Evolutionary conservation across 2,113 vertebrate genomes (phyloP), one percentile per base, ranked within the genome.

Genomic region (Pagrus major): DNA sequence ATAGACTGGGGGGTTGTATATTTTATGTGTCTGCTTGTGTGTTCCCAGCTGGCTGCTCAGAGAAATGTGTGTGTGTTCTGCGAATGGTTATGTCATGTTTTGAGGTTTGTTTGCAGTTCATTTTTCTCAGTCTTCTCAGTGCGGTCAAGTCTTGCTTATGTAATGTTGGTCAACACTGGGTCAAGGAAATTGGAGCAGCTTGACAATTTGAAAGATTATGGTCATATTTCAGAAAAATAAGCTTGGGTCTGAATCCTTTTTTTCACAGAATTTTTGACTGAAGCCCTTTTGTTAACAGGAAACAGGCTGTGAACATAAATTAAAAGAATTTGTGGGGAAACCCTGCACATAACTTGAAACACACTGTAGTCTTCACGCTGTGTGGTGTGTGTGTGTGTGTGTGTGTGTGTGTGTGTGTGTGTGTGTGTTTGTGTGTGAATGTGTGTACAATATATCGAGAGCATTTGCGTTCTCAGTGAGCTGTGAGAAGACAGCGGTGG

Each of bases 401-500:
- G 66, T 80, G 78, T 63, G 29, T 31, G 37, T 70, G 27, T n/a
- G n/a, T n/a, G 33, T 71, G 58, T 64, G 35, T 42, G 60, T 8
- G 29, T 6, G 29, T 55, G 55, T 51, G 47, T 58, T 25, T 51
- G 66, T 80, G 78, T 63, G 29, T 31, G 37, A 66, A 33, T n/a
- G n/a, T n/a, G n/a, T n/a, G n/a, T n/a, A 25, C 37, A 41, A 27
- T 78, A 41, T 31, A 66, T 27, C 59, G 42, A 71, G 25, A 61
- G 37, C 64, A 59, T 68, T 59, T 66, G 71, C 84, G 74, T 37
- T 63, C 23, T 88, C 72, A 79, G 55, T 76, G 84, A 90, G 81
- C 58, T 86, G 80, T 89, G 71, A 70, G 76, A 90, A 42, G 71
- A 75, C 29, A 71, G 71, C 83, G 60, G 59, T 76, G 85, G 86